Evolutionary conservation across 2,888 invertebrate species (phyloP), one percentile per base, ranked within the genome.

Genomic region (Entomobrya multifasciata): DNA sequence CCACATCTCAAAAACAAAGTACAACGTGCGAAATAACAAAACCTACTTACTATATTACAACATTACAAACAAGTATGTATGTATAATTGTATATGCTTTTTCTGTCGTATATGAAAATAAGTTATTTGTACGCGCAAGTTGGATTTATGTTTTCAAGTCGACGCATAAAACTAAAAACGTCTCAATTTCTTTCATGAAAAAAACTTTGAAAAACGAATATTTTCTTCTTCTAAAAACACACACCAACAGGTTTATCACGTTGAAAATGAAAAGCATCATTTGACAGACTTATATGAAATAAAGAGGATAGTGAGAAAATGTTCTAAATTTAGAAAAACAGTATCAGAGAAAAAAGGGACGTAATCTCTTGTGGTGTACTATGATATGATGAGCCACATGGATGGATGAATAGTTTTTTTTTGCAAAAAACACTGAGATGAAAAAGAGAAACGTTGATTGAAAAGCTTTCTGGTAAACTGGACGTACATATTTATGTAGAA

Each of bases 181-280:
- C 62, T 62, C 62, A 30, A 62, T 62, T 62, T 30, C 36, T 2
- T 11, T 3, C 3, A 36, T 36, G 36, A 6, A 36, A 15, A 62
- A 30, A 36, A n/a, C 36, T 36, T 22, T 15, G 10, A 62, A 62
- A 62, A 62, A 62, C 62, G 27, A 62, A 36, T 36, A 36, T 62
- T 62, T 62, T 30, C 62, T 62, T 30, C 62, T 30, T 27, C 27
- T 36, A 30, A 62, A 62, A 62, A 30, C 36, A 30, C n/a, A 27
- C n/a, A 15, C 62, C 36, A 62, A 62, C 62, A 62, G 62, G 62
- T 62, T 62, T 62, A 62, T 62, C 62, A 62, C 36, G 30, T 20
- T 30, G 36, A 36, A 36, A 30, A 62, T 30, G 36, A 36, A 36
- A 30, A 62, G 62, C 62, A 30, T 62, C 30, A 62, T 30, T 62